These are phyloP conservation scores for Eilema depressum DNA, from an alignment of 2,888 invertebrate species.

Conservation along the genomic window DNA sequence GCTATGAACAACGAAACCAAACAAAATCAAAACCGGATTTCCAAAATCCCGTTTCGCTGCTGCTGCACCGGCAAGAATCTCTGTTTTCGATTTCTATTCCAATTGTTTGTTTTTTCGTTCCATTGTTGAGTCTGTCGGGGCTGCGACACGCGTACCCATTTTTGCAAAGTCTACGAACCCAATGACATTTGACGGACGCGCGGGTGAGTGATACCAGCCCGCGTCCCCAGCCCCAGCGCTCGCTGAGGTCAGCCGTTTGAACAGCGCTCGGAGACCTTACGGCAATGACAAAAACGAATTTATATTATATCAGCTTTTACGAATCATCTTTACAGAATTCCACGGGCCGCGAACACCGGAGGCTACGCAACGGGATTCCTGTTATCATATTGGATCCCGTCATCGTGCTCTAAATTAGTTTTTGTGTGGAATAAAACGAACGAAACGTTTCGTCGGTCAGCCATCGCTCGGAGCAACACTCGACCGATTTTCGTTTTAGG, in stretches of 20 bases:
- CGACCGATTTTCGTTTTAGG: conserved; percentile 73
- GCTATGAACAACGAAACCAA: conserved; percentile 70
- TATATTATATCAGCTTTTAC: conserved; percentile 54
- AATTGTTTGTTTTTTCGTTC: conserved; percentile 84
- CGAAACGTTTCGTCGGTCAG: conserved; percentile 66
- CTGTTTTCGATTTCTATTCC: conserved; percentile 86
- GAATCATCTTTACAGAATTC: conserved; percentile 56
- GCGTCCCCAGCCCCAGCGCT: conserved; percentile 55
- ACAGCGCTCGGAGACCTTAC: conserved; percentile 47
- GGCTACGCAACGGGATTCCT: conserved; percentile 85
- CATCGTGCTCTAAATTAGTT: conserved; percentile 81
- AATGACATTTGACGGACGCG: conserved; percentile 83
- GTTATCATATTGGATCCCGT: conserved; percentile 82
- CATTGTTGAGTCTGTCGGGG: conserved; percentile 78
- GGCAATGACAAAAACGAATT: conserved; percentile 60
- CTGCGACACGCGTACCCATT: conserved; percentile 83
- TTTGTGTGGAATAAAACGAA: conserved; percentile 77
- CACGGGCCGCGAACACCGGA: conserved; percentile 63
- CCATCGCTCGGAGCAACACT: conserved; percentile 76
- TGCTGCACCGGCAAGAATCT: conserved; percentile 77
- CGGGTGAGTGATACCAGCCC: conserved; percentile 53
- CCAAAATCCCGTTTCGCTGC: conserved; percentile 83
- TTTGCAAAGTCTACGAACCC: conserved; percentile 78
- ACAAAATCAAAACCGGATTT: conserved; percentile 83
- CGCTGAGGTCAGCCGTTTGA: conserved; percentile 61